Evolutionary conservation across 2,113 vertebrate genomes (phyloP), one percentile per base, ranked within the genome.

Genomic region (Lepisosteus osseus): DNA sequence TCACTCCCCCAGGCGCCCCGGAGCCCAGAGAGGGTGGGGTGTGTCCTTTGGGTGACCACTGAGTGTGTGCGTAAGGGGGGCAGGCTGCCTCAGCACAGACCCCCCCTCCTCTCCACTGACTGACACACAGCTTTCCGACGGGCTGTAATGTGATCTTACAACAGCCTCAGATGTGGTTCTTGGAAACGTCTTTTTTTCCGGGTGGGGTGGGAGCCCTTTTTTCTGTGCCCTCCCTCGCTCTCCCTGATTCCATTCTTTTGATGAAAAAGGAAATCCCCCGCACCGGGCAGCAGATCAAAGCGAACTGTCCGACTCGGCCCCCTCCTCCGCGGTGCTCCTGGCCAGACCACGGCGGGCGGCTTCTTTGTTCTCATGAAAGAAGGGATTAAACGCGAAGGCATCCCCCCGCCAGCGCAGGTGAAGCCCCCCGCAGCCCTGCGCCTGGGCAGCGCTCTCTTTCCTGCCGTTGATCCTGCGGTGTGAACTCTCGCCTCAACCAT

Each of bases 401-500:
- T 86, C 83, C 82, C 78, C 86, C 84, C 85, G 71, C 70, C 74
- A 63, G 61, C 61, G 71, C 75, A 80, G 80, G 84, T 80, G 51
- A 87, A 84, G 80, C 80, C 86, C 83, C 80, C 78, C 77, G 86
- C 78, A 78, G 9, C 83, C 85, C 83, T 85, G 66, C 79, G 85
- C 75, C 83, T 86, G 84, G 79, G 82, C 85, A 88, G 77, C 72
- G 72, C 73, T 78, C 77, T 79, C 75, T 76, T 80, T 78, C 83
- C 82, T 78, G 73, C 67, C 88, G 86, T 90, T 88, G 87, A 86
- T 87, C 89, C 89, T 87, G 86, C 84, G 84, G 87, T 89, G 89
- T 90, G 88, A 89, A 90, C 89, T 88, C 83, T 84, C 85, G 79
- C 74, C 80, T 72, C 73, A 73, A 85, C 75, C 86, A 81, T 88